Percentiles rank a stretch among this genome's conserved stretches.
These are phyloP conservation scores for Esperia sulphurella DNA, from an alignment of 2,888 invertebrate species.

Conservation along the genomic window DNA sequence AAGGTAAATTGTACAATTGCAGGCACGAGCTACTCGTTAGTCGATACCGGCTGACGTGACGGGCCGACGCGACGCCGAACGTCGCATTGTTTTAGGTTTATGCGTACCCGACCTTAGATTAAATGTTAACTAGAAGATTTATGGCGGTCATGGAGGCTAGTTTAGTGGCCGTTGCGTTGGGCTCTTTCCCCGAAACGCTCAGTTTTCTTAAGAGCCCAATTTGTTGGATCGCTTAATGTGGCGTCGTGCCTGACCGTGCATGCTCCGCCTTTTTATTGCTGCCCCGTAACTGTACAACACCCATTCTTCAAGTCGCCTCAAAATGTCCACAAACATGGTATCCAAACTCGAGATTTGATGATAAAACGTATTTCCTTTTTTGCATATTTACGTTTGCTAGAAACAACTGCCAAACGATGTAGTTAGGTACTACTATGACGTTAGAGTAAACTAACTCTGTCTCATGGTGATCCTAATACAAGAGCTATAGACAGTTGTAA, in stretches of 20 bases:
- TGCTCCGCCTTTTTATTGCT: slow-evolving; percentile 76
- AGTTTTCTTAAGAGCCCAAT: slow-evolving; percentile 72
- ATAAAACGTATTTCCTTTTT: no score
- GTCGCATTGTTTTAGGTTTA: slow-evolving; percentile 74
- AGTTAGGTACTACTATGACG: no score
- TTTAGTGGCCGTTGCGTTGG: slow-evolving; percentile 52
- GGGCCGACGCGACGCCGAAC: slow-evolving; percentile 40
- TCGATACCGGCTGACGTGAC: slow-evolving; percentile 54
- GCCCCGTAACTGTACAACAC: slow-evolving; percentile 76
- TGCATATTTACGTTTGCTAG: no score
- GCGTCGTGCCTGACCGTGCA: slow-evolving; percentile 65
- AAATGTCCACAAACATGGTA: slow-evolving; percentile 9
- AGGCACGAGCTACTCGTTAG: slow-evolving; percentile 76
- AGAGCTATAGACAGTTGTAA: no score
- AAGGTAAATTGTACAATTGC: slow-evolving; percentile 76
- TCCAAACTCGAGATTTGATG: no score
- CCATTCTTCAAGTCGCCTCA: slow-evolving; percentile 50
- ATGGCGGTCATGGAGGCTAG: slow-evolving; percentile 63
- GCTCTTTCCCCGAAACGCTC: slow-evolving; percentile 69
- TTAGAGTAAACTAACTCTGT: no score
- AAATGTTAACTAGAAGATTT: slow-evolving; percentile 68
- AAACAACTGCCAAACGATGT: no score
- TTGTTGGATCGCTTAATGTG: slow-evolving; percentile 67
- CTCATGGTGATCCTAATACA: no score
- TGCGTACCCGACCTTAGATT: slow-evolving; percentile 69